phyloP scores from a whole-genome alignment of 2,888 invertebrate genomes.

The Strigamia crassipes region DNA sequence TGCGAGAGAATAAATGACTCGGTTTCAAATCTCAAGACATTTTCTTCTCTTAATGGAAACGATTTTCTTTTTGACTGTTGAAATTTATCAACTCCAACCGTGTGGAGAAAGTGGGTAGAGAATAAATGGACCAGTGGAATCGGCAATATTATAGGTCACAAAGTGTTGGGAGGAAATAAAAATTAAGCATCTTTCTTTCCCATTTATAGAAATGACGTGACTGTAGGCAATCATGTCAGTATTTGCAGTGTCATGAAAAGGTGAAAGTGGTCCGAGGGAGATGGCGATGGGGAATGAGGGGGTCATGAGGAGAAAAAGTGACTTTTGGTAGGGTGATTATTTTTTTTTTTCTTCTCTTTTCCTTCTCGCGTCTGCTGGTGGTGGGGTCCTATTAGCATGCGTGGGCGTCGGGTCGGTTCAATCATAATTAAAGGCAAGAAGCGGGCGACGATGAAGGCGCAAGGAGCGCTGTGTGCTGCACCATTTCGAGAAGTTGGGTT shows the following conservation, averaged over 20 bases:
- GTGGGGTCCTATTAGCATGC: neutral
- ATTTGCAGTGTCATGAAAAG: slow-evolving; percentile 5
- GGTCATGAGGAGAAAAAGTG: neutral
- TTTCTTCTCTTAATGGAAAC: slow-evolving; percentile 21
- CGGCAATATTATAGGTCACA: neutral
- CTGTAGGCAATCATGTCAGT: neutral
- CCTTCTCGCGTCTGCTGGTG: neutral
- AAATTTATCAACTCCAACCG: slow-evolving; percentile 21
- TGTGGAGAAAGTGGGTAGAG: slow-evolving; percentile 16
- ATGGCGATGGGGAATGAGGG: neutral
- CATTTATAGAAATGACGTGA: neutral
- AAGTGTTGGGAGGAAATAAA: slow-evolving; percentile 1
- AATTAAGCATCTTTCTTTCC: neutral
- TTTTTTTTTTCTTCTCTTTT: slow-evolving; percentile 10
- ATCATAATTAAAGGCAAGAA: slow-evolving; percentile 39
- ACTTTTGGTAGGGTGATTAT: slow-evolving; percentile 8
- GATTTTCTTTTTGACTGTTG: slow-evolving; percentile 11
- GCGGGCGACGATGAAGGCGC: slow-evolving; percentile 8
- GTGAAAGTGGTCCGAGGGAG: neutral
- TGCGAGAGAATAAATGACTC: slow-evolving; percentile 4
- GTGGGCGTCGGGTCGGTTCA: slow-evolving; percentile 32
- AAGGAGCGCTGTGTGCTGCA: neutral
- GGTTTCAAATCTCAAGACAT: slow-evolving; percentile 16
- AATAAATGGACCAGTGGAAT: neutral
- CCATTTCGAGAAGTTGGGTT: slow-evolving; percentile 18